phyloP scores from a whole-genome alignment of 2,888 invertebrate species.

The Trichopoda pennipes region DNA sequence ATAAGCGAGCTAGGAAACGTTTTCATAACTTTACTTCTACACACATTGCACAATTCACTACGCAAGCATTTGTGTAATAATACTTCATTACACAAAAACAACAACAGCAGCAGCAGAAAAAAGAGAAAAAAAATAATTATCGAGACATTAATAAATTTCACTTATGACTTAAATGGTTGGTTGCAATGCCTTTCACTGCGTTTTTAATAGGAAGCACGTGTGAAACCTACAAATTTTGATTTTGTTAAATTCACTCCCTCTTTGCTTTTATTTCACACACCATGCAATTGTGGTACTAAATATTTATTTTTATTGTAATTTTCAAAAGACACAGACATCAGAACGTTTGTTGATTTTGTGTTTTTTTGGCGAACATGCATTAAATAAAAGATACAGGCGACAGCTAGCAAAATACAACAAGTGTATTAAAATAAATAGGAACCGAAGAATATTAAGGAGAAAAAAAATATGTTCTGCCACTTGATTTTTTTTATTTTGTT shows the following conservation, averaged over 20 bases:
- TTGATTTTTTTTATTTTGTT: neutral
- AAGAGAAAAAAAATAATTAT: slow-evolving; percentile 20
- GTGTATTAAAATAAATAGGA: slow-evolving; percentile 40
- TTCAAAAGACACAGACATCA: slow-evolving; percentile 11
- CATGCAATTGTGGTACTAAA: neutral
- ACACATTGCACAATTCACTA: slow-evolving; percentile 33
- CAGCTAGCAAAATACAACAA: slow-evolving; percentile 52
- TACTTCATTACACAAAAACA: slow-evolving; percentile 35
- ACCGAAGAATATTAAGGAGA: slow-evolving; percentile 12
- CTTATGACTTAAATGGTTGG: slow-evolving; percentile 75
- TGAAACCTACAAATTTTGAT: slow-evolving; percentile 73
- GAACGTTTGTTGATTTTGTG: neutral
- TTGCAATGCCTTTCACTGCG: slow-evolving; percentile 49
- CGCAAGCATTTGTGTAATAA: slow-evolving; percentile 21
- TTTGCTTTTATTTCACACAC: slow-evolving; percentile 11
- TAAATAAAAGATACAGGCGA: slow-evolving; percentile 26
- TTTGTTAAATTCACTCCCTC: slow-evolving; percentile 12
- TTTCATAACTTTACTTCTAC: slow-evolving; percentile 36
- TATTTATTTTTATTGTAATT: slow-evolving; percentile 1
- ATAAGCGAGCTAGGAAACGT: slow-evolving; percentile 17
- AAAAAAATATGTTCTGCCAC: slow-evolving; percentile 36
- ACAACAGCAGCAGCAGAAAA: neutral
- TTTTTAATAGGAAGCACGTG: slow-evolving; percentile 79
- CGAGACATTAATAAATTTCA: slow-evolving; percentile 75
- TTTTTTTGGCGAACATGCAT: neutral